A percentile compares a stretch with the other conserved stretches of the same genome.
Evolutionary conservation across 2,888 invertebrate species (phyloP).

Genomic region (Machimus atricapillus): DNA sequence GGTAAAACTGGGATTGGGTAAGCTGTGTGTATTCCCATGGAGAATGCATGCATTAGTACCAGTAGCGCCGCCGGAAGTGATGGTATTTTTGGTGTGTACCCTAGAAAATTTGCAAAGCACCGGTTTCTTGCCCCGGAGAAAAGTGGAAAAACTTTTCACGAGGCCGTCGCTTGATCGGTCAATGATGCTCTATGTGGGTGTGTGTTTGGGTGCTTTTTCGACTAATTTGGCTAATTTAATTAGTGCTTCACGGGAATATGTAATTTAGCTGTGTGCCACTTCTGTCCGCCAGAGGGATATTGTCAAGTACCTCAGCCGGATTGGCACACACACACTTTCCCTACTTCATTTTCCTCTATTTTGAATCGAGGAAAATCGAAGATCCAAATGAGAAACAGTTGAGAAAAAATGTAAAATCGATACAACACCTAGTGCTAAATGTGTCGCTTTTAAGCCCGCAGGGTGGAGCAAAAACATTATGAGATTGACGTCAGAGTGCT

Average conservation of each 20-base stretch:
- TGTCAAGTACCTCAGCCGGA: neutral
- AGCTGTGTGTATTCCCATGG: conserved; percentile 35
- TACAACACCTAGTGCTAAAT: conserved; percentile 13
- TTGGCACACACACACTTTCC: neutral
- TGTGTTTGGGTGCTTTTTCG: neutral
- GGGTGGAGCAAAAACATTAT: neutral
- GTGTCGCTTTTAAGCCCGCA: neutral
- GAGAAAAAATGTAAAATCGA: conserved; percentile 17
- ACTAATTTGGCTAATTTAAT: neutral
- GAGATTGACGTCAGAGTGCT: conserved; percentile 24
- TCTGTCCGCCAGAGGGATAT: neutral
- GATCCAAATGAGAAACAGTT: neutral
- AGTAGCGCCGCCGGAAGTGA: conserved; percentile 63
- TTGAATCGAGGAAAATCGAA: neutral
- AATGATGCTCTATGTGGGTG: neutral
- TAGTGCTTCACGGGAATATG: neutral
- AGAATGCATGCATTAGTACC: conserved; percentile 54
- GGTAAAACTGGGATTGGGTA: conserved; percentile 16
- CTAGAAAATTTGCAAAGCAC: neutral
- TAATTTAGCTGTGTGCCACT: neutral
- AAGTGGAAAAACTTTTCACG: neutral
- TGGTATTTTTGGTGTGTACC: conserved; percentile 52
- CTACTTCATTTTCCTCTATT: neutral
- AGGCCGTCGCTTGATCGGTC: neutral
- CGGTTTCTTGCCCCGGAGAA: neutral